Evolutionary conservation across 2,888 invertebrate species (phyloP).

Genomic region (Dasypogon diadema): DNA sequence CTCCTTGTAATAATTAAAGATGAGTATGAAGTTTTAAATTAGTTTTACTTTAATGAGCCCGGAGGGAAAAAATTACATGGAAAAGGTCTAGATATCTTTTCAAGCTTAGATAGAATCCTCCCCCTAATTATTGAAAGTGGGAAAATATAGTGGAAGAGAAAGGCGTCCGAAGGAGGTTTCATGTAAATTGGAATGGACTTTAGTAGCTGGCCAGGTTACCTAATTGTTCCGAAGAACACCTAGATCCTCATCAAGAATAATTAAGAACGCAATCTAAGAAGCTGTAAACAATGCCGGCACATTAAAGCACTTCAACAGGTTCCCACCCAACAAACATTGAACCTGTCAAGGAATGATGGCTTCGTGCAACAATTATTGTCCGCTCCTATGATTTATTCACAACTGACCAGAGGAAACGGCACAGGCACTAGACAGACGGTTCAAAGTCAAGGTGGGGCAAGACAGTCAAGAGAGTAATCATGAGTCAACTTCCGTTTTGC

Average conservation of each 20-base stretch:
- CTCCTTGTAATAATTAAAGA: no score
- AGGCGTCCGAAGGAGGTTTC: no score
- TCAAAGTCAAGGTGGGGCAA: background rate
- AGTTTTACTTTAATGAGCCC: no score
- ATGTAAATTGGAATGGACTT: no score
- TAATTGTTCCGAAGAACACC: background rate
- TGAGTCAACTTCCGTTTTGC: conserved; percentile 43
- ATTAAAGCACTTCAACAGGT: conserved; percentile 18
- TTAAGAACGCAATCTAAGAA: conserved; percentile 12
- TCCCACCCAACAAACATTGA: conserved; percentile 40
- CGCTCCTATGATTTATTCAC: conserved; percentile 29
- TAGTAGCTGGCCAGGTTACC: no score
- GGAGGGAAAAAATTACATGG: no score
- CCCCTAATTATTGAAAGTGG: no score
- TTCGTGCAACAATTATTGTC: conserved; percentile 29
- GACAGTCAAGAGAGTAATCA: conserved; percentile 13
- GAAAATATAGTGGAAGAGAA: no score
- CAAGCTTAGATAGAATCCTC: no score
- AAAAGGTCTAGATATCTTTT: no score
- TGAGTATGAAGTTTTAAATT: no score
- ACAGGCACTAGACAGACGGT: conserved; percentile 4
- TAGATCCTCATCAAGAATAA: conserved; percentile 13
- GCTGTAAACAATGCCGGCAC: conserved; percentile 12
- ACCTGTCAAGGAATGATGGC: conserved; percentile 36
- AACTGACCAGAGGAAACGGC: conserved; percentile 20